These are phyloP conservation scores for Scolopax bukidnonensis DNA, from an alignment of 2,797 vertebrate species.

Conservation along the genomic window DNA sequence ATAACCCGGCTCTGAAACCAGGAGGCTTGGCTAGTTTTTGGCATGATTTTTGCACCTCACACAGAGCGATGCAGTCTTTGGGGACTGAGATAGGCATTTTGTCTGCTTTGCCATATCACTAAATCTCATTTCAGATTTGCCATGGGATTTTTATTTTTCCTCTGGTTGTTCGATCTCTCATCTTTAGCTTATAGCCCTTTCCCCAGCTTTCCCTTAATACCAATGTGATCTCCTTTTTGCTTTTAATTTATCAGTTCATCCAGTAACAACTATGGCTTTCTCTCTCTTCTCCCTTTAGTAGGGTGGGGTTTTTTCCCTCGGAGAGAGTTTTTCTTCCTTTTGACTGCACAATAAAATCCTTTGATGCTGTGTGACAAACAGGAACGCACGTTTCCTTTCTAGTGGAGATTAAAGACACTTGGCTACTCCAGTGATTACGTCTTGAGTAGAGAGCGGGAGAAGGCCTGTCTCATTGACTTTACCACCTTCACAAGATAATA, in stretches of 20 bases:
- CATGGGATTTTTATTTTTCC: neutral
- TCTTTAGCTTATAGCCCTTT: neutral
- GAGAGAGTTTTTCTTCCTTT: slow-evolving; percentile 32
- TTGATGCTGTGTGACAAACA: slow-evolving; percentile 34
- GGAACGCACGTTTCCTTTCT: neutral
- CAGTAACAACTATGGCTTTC: neutral
- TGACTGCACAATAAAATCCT: slow-evolving; percentile 23
- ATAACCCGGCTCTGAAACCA: neutral
- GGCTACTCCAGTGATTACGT: neutral
- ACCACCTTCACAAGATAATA: neutral
- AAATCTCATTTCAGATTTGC: slow-evolving; percentile 20
- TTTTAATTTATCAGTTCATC: slow-evolving; percentile 28
- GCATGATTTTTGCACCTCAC: neutral
- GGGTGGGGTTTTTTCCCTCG: neutral
- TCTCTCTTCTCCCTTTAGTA: neutral
- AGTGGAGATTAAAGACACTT: neutral
- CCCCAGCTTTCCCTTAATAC: neutral
- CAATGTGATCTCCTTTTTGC: slow-evolving; percentile 14
- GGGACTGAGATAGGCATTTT: neutral
- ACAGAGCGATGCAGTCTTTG: neutral
- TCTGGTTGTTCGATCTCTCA: neutral
- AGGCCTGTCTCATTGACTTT: slow-evolving; percentile 11
- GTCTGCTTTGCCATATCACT: neutral
- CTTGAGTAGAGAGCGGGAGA: neutral
- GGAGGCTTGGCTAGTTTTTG: neutral